Evolutionary conservation across 2,797 vertebrate genomes (phyloP), one percentile per base, ranked within the genome.

Genomic region (Pangasius sanitwongsei): DNA sequence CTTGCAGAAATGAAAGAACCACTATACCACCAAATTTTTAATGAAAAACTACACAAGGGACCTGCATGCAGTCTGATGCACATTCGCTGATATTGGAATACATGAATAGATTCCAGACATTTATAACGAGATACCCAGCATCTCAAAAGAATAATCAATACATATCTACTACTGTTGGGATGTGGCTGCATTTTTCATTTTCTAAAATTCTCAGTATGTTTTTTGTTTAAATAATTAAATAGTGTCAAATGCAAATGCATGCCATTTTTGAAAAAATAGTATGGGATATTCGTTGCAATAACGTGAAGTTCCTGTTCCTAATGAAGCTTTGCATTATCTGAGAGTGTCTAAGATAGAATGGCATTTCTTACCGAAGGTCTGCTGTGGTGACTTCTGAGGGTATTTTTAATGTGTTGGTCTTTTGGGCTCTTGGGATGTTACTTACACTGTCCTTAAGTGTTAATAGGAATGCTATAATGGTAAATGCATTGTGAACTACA

Each of bases 11-110:
- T 88, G 86, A 85, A 80, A 83, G 91, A 28, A 81, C 85, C 89
- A 88, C 63, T 25, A 25, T 78, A 59, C 90, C 67, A 74, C 72
- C 91, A 93, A 91, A 93, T 81, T 88, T 95, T 94, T 91, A 93
- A 95, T 94, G 88, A 93, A 93, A 92, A 57, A 67, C 91, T 87
- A 87, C 92, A 92, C 87, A 13, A 61, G 91, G 91, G 92, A 89
- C 69, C 23, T 81, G n/a, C 23, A 69, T 86, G 61, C 75, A 86
- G 85, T 92, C 89, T 75, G 63, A 84, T 61, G 75, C 61, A 59
- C 83, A 16, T 59, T 92, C 86, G 55, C 59, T 78, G 59, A 85
- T 86, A 88, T 90, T 90, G 83, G 31, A 87, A 89, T 91, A 67
- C 44, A 91, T 53, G 37, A 91, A 34, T 57, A 86, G 61, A 28